Conservation (phyloP, 2,888 invertebrate species). For the Cremastobaeus sp. region DNA sequence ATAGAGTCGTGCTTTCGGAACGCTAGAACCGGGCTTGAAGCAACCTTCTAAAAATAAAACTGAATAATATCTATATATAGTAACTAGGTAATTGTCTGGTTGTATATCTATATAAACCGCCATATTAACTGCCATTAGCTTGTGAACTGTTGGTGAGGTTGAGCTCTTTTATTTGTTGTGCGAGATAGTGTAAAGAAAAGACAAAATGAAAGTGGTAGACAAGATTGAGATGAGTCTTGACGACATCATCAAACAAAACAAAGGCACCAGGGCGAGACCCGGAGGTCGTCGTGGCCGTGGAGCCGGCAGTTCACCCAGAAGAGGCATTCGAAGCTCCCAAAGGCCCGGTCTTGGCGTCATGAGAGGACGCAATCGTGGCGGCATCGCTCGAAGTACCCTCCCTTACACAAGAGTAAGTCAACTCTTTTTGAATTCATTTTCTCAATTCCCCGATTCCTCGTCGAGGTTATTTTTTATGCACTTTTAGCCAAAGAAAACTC, state of each 20-base stretch:
- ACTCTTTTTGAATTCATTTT: neutral
- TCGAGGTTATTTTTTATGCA: neutral
- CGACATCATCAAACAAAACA: constrained; percentile 95
- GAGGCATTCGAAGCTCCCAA: constrained; percentile 81
- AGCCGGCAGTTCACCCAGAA: constrained; percentile 79
- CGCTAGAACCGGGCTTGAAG: no score
- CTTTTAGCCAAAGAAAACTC: no score
- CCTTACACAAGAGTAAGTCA: constrained; percentile 84
- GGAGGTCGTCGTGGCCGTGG: constrained; percentile 80
- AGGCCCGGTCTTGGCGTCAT: constrained; percentile 81
- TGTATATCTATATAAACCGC: no score
- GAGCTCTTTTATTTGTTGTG: neutral
- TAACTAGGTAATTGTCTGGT: no score
- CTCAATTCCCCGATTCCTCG: neutral
- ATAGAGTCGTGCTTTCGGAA: no score
- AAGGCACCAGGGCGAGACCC: constrained; percentile 82
- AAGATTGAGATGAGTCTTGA: constrained; percentile 98
- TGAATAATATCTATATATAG: no score
- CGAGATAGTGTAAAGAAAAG: neutral
- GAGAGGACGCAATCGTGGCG: constrained; percentile 86
- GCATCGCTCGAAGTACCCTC: constrained; percentile 82
- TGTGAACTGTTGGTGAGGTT: constrained; percentile 3
- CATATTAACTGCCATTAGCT: constrained; percentile 17
- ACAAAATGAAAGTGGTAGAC: constrained; percentile 88
- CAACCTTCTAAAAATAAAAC: no score